phyloP scores from a whole-genome alignment of 1,140 invertebrate genomes.

The Achatina immaculata region DNA sequence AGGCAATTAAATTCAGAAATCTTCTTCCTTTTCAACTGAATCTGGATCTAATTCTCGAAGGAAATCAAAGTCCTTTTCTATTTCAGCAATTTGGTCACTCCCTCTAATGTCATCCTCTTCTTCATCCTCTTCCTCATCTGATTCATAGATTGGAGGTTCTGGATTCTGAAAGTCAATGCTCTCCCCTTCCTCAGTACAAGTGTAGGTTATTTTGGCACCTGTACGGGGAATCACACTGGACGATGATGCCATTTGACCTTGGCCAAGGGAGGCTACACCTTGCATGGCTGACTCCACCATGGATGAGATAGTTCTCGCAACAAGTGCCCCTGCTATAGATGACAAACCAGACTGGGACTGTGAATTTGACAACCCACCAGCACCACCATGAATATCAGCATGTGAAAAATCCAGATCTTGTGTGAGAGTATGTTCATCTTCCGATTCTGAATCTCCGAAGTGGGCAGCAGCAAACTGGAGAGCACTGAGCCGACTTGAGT shows the following conservation, averaged over 20 bases:
- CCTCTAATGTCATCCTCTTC: constrained; percentile 38
- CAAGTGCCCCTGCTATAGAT: constrained; percentile 39
- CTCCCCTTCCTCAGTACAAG: constrained; percentile 43
- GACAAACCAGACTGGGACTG: constrained; percentile 28
- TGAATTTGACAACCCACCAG: not conserved
- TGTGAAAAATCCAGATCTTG: constrained; percentile 47
- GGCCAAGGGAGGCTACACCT: constrained; percentile 39
- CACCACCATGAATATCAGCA: constrained; percentile 11
- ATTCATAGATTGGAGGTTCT: constrained; percentile 38
- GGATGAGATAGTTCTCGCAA: constrained; percentile 55
- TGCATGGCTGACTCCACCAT: constrained; percentile 57
- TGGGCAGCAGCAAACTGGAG: constrained; percentile 42
- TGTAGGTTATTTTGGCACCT: constrained; percentile 48
- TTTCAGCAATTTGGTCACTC: constrained; percentile 47
- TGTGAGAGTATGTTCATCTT: constrained; percentile 49
- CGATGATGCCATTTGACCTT: constrained; percentile 41
- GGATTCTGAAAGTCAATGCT: constrained; percentile 43
- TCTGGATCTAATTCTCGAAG: constrained; percentile 57
- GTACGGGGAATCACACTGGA: constrained; percentile 45
- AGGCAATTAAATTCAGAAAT: not conserved
- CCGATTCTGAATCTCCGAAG: constrained; percentile 54
- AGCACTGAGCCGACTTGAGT: constrained; percentile 14
- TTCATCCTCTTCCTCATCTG: constrained; percentile 46
- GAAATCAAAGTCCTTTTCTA: constrained; percentile 66
- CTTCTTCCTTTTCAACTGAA: not conserved